Percentiles rank a stretch among this genome's conserved stretches.
phyloP scores from a whole-genome alignment of 2,113 vertebrate genomes.

The Anguilla japonica region DNA sequence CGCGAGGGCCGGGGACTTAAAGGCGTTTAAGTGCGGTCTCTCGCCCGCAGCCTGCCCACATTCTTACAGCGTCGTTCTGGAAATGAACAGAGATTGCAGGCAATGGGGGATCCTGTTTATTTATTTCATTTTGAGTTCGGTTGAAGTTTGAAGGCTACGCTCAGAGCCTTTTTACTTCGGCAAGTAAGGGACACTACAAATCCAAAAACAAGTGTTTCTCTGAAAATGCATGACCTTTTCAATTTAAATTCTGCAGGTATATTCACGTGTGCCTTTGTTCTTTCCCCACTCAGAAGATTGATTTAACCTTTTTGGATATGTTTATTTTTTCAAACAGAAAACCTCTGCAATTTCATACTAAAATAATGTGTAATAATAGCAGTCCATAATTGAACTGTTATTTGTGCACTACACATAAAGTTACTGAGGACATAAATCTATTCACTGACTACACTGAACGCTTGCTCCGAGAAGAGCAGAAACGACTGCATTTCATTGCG shows the following conservation, averaged over 20 bases:
- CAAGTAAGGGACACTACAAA: not conserved
- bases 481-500: not conserved
- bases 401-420: not conserved
- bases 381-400: not conserved
- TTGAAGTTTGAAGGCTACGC: no score
- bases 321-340: not conserved
- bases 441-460: not conserved
- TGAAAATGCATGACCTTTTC: constrained; percentile 3
- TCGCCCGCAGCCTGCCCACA: not conserved
- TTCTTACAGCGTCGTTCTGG: not conserved
- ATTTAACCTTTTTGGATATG: not conserved
- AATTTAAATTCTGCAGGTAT: not conserved
- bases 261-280: not conserved
- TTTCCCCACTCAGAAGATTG: not conserved
- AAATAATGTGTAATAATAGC: constrained; percentile 10
- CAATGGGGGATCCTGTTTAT: not conserved
- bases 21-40: constrained; percentile 4
- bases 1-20: not conserved
- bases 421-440: not conserved
- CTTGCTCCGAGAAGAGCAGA: not conserved
- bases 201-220: not conserved
- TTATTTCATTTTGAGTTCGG: constrained; percentile 6
- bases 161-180: constrained; percentile 5
- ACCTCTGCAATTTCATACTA: constrained; percentile 13
- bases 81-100: constrained; percentile 21